Evolutionary conservation across 2,888 invertebrate genomes (phyloP).

Genomic region (Dynastes hyllus): DNA sequence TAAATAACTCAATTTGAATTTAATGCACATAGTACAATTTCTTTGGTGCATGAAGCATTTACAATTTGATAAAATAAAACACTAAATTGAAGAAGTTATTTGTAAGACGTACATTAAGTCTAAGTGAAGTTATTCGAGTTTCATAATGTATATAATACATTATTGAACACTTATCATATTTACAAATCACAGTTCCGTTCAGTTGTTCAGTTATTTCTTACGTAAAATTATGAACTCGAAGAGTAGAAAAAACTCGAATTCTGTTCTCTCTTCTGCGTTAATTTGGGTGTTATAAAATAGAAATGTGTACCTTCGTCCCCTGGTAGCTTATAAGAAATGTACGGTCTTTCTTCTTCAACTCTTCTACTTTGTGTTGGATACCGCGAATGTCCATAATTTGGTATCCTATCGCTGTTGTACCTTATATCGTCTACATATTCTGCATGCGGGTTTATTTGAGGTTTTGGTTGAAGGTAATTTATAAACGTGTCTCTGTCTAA

Average conservation of each 20-base stretch:
- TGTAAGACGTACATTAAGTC: background rate
- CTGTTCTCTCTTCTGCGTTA: conserved; percentile 69
- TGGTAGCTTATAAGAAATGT: conserved; percentile 82
- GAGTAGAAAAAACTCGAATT: conserved; percentile 59
- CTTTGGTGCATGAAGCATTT: conserved; percentile 35
- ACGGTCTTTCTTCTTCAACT: conserved; percentile 74
- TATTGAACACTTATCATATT: background rate
- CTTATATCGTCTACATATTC: conserved; percentile 73
- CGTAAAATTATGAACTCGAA: conserved; percentile 13
- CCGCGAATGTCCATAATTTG: conserved; percentile 57
- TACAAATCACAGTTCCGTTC: conserved; percentile 45
- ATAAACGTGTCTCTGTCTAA: conserved; percentile 81
- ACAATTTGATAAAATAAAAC: background rate
- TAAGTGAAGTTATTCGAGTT: background rate
- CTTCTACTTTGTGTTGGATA: conserved; percentile 49
- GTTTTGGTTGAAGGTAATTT: conserved; percentile 79
- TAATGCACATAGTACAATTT: conserved; percentile 15
- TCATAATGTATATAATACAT: conserved; percentile 12
- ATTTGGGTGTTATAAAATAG: conserved; percentile 84
- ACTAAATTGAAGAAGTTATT: background rate
- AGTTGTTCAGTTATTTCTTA: conserved; percentile 14
- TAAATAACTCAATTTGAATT: conserved; percentile 3
- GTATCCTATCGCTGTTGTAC: conserved; percentile 53
- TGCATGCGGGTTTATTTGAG: conserved; percentile 72
- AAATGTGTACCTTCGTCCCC: conserved; percentile 86